Conservation (phyloP, 1,140 invertebrate species). For the Geopemphigus sp. region DNA sequence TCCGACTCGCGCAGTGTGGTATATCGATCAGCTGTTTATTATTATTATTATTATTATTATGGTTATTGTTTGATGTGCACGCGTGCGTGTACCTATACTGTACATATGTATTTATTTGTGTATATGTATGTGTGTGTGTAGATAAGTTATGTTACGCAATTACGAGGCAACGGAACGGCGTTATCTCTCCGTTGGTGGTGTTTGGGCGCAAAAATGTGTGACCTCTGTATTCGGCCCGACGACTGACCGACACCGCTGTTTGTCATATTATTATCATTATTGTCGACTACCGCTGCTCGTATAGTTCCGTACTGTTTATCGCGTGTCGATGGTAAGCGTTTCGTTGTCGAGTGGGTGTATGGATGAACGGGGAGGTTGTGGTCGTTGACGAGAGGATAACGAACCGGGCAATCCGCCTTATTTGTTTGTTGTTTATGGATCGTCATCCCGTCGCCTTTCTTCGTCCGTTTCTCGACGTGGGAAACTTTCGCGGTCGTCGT, state of each 20-base stretch:
- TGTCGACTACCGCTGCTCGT: not conserved
- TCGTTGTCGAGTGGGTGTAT: no score
- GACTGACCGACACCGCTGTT: not conserved
- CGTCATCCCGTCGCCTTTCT: no score
- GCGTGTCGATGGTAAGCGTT: no score
- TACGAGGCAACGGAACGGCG: not conserved
- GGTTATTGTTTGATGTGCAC: not conserved
- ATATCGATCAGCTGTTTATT: conserved; percentile 44
- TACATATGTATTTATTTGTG: not conserved
- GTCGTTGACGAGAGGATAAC: no score
- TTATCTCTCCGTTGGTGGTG: no score
- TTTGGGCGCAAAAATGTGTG: conserved; percentile 27
- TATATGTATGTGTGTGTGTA: not conserved
- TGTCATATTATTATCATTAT: not conserved
- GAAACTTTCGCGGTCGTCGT: not conserved
- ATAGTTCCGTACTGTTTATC: no score
- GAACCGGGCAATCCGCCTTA: no score
- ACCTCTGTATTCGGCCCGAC: not conserved
- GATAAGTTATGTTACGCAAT: conserved; percentile 41
- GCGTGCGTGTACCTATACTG: not conserved
- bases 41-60: conserved; percentile 19
- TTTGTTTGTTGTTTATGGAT: not conserved
- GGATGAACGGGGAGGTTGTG: no score
- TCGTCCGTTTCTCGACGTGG: no score
- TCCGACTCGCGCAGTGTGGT: not conserved